Percentiles rank a stretch among this genome's conserved stretches.
Conservation (phyloP, 1,140 invertebrate genomes). For the Oncopodura yosiiana region DNA sequence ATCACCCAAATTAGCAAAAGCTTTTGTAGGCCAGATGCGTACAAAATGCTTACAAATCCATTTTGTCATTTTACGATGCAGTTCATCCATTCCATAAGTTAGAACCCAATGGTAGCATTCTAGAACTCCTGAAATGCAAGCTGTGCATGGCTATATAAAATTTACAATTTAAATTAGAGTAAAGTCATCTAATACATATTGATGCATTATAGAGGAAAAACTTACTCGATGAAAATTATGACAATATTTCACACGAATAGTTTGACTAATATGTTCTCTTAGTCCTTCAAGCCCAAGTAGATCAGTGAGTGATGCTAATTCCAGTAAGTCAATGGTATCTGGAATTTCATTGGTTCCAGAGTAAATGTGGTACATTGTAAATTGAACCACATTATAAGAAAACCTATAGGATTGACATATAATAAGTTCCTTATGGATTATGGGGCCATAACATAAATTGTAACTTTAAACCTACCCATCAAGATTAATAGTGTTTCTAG, state of each 20-base stretch:
- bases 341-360: slow-evolving; percentile 75
- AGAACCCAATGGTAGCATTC: slow-evolving; percentile 71
- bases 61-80: slow-evolving; percentile 71
- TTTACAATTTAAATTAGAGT: neutral
- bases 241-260: slow-evolving; percentile 77
- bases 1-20: slow-evolving; percentile 66
- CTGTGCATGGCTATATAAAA: slow-evolving; percentile 57
- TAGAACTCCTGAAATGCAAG: slow-evolving; percentile 64
- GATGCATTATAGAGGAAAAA: slow-evolving; percentile 3
- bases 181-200: neutral
- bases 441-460: too few species aligned
- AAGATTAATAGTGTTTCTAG: slow-evolving; percentile 67
- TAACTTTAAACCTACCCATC: slow-evolving; percentile 72
- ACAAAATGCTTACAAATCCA: slow-evolving; percentile 52
- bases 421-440: too few species aligned
- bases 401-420: slow-evolving; percentile 52
- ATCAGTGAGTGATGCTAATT: slow-evolving; percentile 74
- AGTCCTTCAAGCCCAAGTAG: slow-evolving; percentile 77
- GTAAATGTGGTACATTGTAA: slow-evolving; percentile 83
- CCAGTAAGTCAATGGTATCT: slow-evolving; percentile 70
- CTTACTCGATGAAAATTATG: slow-evolving; percentile 76
- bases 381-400: slow-evolving; percentile 72
- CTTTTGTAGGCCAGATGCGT: slow-evolving; percentile 73
- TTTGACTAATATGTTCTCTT: slow-evolving; percentile 77
- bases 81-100: slow-evolving; percentile 73